phyloP scores from a whole-genome alignment of 2,888 invertebrate species.

The Volucella bombylans region DNA sequence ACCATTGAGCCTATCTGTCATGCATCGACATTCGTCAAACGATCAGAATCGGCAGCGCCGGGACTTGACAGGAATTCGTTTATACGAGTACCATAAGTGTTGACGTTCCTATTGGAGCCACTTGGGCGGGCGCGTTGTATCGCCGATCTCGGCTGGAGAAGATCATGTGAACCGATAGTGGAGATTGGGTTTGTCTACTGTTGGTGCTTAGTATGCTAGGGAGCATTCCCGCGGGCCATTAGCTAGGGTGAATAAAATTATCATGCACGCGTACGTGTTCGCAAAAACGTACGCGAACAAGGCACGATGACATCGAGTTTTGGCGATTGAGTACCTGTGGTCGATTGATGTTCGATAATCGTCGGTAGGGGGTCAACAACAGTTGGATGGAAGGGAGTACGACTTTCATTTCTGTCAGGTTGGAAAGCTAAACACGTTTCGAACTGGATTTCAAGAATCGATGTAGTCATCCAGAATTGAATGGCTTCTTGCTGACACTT shows the following conservation, averaged over 20 bases:
- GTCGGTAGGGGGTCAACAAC: not conserved
- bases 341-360: slow-evolving; percentile 2
- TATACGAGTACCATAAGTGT: too few relatives aligned
- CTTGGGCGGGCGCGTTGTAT: slow-evolving; percentile 60
- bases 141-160: slow-evolving; percentile 25
- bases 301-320: slow-evolving; percentile 36
- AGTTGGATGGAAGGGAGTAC: not conserved
- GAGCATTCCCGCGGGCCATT: slow-evolving; percentile 7
- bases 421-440: too few relatives aligned
- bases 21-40: slow-evolving; percentile 55
- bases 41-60: slow-evolving; percentile 62
- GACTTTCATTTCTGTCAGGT: not conserved
- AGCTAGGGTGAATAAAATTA: slow-evolving; percentile 34
- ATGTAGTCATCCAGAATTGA: too few relatives aligned
- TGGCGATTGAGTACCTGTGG: not conserved
- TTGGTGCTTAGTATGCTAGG: slow-evolving; percentile 59
- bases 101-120: slow-evolving; percentile 21
- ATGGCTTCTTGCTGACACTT: too few relatives aligned
- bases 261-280: slow-evolving; percentile 33
- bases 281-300: slow-evolving; percentile 33
- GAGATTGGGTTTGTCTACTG: slow-evolving; percentile 25
- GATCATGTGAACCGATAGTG: slow-evolving; percentile 58
- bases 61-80: slow-evolving; percentile 36
- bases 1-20: slow-evolving; percentile 30
- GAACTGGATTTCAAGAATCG: too few relatives aligned